phyloP scores from a whole-genome alignment of 1,140 invertebrate genomes.

The Achatina immaculata region DNA sequence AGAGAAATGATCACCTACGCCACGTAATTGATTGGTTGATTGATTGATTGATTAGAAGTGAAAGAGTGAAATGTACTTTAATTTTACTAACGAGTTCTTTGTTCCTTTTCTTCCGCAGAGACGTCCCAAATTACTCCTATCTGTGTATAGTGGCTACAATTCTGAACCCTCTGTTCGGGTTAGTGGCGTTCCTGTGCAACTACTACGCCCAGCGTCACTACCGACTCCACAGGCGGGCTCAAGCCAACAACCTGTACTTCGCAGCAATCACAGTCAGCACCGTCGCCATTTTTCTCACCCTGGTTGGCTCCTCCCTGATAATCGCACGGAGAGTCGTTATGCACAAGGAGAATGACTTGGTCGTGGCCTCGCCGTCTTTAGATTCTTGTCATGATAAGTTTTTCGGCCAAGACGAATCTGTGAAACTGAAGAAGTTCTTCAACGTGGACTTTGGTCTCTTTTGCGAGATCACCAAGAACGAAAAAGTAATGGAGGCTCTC shows the following conservation, averaged over 20 bases:
- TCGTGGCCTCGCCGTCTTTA: no score
- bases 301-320: not conserved
- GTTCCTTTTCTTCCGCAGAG: constrained; percentile 3
- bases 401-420: not conserved
- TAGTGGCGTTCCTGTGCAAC: constrained; percentile 10
- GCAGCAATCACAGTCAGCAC: constrained; percentile 20
- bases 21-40: no score
- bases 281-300: not conserved
- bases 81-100: no score
- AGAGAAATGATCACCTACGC: no score
- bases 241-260: constrained; percentile 27
- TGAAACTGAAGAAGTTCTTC: not conserved
- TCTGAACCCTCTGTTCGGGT: constrained; percentile 16
- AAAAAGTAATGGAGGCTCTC: constrained; percentile 7
- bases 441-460: not conserved
- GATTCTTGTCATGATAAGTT: not conserved
- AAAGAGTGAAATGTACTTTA: no score
- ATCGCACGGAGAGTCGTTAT: not conserved
- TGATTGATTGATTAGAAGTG: no score
- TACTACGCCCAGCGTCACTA: not conserved
- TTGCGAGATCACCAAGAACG: constrained; percentile 6
- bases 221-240: not conserved
- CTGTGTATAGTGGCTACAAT: constrained; percentile 20
- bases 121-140: not conserved
- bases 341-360: not conserved